Evolutionary conservation across 2,888 invertebrate genomes (phyloP).

Genomic region (Tetrapedia diversipes): DNA sequence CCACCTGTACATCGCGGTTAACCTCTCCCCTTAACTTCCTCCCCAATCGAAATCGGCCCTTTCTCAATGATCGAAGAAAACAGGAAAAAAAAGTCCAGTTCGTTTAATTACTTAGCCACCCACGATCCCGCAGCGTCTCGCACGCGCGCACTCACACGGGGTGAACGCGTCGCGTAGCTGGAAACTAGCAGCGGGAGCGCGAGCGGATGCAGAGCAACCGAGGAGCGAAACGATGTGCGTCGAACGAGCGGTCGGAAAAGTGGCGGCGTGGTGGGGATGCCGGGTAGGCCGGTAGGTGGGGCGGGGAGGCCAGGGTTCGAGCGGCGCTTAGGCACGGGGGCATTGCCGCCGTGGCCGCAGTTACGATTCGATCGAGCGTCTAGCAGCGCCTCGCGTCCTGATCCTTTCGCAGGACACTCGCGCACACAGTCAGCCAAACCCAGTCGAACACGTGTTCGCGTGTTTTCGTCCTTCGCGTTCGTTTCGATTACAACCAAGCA

Average conservation of each 20-base stretch:
- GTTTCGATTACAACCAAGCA: not conserved
- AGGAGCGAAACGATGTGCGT: conserved; percentile 55
- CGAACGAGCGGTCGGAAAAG: conserved; percentile 55
- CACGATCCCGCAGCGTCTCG: not conserved
- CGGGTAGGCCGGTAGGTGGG: conserved; percentile 52
- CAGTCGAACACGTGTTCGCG: conserved; percentile 47
- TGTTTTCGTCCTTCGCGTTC: not conserved
- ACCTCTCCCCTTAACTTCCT: no score
- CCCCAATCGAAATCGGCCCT: not conserved
- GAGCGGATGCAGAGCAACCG: not conserved
- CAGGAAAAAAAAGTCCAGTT: not conserved
- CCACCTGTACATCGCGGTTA: no score
- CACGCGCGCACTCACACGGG: not conserved
- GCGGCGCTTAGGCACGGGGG: conserved; percentile 77
- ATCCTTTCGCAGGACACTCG: conserved; percentile 32
- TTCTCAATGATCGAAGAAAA: no score
- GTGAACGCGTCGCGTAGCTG: conserved; percentile 26
- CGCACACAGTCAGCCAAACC: not conserved
- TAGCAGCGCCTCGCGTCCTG: conserved; percentile 42
- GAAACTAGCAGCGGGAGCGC: no score
- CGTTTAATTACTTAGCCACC: not conserved
- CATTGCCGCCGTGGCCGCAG: conserved; percentile 80
- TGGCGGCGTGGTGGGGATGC: conserved; percentile 62
- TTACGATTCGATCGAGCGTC: conserved; percentile 72
- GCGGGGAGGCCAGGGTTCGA: conserved; percentile 71